Evolutionary conservation across 1,140 invertebrate species (phyloP).

Genomic region (Pseudomyrmex gracilis): DNA sequence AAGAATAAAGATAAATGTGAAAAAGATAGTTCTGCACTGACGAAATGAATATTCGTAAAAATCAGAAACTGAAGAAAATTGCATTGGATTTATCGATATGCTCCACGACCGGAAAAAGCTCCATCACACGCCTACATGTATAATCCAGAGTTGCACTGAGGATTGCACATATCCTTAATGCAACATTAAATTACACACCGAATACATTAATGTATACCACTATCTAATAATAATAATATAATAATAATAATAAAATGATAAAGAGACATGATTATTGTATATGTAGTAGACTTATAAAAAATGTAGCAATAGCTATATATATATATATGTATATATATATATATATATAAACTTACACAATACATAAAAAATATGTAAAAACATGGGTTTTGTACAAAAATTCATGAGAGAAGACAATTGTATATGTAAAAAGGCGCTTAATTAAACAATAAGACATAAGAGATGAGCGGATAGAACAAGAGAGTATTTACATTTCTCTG

Average conservation of each 20-base stretch:
- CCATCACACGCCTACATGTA: constrained; percentile 73
- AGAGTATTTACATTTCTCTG: constrained; percentile 81
- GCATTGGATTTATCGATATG: constrained; percentile 48
- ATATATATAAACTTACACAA: constrained; percentile 70
- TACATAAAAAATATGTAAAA: constrained; percentile 82
- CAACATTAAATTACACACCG: constrained; percentile 73
- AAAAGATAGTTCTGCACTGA: not conserved
- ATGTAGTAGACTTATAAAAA: constrained; percentile 74
- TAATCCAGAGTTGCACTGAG: constrained; percentile 73
- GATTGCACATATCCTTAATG: constrained; percentile 59
- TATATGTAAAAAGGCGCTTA: constrained; percentile 77
- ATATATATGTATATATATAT: constrained; percentile 65
- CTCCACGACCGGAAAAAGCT: constrained; percentile 61
- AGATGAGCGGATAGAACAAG: constrained; percentile 63
- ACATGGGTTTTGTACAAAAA: constrained; percentile 84
- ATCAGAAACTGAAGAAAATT: constrained; percentile 54
- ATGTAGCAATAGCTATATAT: constrained; percentile 71
- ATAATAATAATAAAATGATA: constrained; percentile 72
- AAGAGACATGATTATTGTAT: constrained; percentile 79
- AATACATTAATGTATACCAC: too few relatives aligned
- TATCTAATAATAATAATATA: constrained; percentile 48
- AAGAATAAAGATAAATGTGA: constrained; percentile 55
- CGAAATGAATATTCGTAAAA: constrained; percentile 47
- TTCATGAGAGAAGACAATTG: constrained; percentile 80
- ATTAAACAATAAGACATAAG: constrained; percentile 72